Evolutionary conservation across 1,140 invertebrate genomes (phyloP).

Genomic region (Brachystomella parvula): DNA sequence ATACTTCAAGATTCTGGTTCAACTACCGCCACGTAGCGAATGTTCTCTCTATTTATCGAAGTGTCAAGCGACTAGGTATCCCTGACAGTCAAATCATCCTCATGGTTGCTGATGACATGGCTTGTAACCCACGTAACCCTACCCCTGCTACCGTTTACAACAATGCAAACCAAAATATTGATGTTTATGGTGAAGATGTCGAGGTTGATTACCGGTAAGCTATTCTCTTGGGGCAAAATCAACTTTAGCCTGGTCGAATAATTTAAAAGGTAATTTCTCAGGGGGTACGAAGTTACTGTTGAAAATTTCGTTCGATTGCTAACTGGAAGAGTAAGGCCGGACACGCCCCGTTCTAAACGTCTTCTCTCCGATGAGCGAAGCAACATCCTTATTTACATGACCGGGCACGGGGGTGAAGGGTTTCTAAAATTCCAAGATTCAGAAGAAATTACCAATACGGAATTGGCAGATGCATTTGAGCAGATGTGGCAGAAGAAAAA

Average conservation of each 20-base stretch:
- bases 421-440: slow-evolving; percentile 99
- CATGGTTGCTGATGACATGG: slow-evolving; percentile 99
- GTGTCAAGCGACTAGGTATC: slow-evolving; percentile 93
- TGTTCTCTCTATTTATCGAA: slow-evolving; percentile 94
- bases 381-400: slow-evolving; percentile 94
- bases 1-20: slow-evolving; percentile 98
- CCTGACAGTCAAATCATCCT: slow-evolving; percentile 87
- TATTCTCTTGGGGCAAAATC: not conserved
- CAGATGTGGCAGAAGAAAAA: slow-evolving; percentile 99
- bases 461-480: slow-evolving; percentile 95
- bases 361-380: slow-evolving; percentile 92
- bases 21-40: slow-evolving; percentile 99
- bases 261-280: slow-evolving; percentile 17
- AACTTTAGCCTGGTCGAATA: slow-evolving; percentile 3
- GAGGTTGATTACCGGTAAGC: slow-evolving; percentile 88
- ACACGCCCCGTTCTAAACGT: slow-evolving; percentile 89
- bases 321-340: slow-evolving; percentile 80
- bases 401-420: slow-evolving; percentile 96
- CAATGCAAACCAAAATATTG: slow-evolving; percentile 94
- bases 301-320: slow-evolving; percentile 96
- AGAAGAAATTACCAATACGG: slow-evolving; percentile 97
- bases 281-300: slow-evolving; percentile 68
- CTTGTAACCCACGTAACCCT: slow-evolving; percentile 96
- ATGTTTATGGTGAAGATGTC: slow-evolving; percentile 98
- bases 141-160: slow-evolving; percentile 97